Conservation (phyloP, 2,113 vertebrate species). For the Ptilorrhoa leucosticta region DNA sequence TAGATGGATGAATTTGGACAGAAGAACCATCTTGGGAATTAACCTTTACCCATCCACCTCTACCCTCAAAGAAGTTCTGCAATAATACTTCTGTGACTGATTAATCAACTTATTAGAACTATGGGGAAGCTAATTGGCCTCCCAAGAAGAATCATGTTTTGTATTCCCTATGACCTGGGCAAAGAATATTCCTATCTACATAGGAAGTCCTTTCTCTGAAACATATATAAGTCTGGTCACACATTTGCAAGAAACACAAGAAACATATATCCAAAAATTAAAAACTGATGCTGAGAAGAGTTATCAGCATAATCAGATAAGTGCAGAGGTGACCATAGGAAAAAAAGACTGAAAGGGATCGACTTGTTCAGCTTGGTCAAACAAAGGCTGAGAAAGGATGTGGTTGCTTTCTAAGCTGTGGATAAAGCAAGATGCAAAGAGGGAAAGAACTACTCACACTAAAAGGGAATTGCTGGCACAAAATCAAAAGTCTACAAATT, state of each 20-base stretch:
- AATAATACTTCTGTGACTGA: neutral
- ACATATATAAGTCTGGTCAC: neutral
- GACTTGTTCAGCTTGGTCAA: neutral
- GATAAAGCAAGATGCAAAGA: neutral
- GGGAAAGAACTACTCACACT: neutral
- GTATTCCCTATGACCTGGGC: neutral
- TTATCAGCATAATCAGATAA: neutral
- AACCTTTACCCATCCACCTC: neutral
- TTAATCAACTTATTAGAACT: neutral
- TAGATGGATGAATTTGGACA: neutral
- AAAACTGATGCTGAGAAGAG: neutral
- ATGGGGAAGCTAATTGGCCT: neutral
- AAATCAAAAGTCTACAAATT: neutral
- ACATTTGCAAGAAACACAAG: neutral
- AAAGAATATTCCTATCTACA: neutral
- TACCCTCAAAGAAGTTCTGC: neutral
- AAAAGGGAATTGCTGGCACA: neutral
- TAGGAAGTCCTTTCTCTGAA: neutral
- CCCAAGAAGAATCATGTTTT: neutral
- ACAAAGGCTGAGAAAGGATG: neutral
- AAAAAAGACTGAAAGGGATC: neutral
- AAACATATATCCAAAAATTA: neutral
- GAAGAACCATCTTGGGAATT: neutral
- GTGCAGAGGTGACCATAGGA: neutral
- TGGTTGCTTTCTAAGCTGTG: neutral